Percentiles rank a stretch among this genome's conserved stretches.
Conservation (phyloP, 1,140 invertebrate genomes). For the Drosophila prosaltans region DNA sequence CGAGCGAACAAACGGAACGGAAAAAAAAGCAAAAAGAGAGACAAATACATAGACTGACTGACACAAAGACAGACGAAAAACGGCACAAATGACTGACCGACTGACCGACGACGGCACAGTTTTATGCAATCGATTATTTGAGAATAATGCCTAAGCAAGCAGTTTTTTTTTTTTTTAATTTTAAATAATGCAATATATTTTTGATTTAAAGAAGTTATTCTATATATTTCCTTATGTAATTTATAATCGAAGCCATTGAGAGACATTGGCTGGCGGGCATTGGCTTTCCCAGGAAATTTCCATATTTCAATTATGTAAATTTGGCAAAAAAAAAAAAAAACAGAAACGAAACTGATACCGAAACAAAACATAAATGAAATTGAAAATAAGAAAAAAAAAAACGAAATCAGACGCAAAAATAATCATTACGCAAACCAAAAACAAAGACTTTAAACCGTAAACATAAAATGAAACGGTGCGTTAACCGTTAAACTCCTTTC, state of each 20-base stretch:
- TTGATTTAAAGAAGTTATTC: no score
- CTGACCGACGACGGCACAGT: conserved; percentile 15
- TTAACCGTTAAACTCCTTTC: no score
- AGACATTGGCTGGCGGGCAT: no score
- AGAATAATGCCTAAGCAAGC: conserved; percentile 6
- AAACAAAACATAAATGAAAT: not conserved
- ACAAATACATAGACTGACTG: not conserved
- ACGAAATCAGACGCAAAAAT: not conserved
- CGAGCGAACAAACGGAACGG: conserved; percentile 22
- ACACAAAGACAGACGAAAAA: not conserved
- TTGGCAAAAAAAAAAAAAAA: no score
- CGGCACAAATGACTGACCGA: conserved; percentile 23
- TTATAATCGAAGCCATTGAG: no score
- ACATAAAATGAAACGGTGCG: not conserved
- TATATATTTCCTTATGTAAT: no score
- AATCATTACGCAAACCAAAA: not conserved
- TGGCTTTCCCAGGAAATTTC: no score
- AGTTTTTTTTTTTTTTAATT: not conserved
- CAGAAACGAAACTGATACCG: no score
- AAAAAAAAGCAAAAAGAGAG: conserved; percentile 25
- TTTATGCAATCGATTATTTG: conserved; percentile 31
- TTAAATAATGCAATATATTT: no score
- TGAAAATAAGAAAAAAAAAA: not conserved
- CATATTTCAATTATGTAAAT: no score
- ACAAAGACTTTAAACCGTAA: not conserved